These are phyloP conservation scores for Carapus acus DNA, from an alignment of 2,797 vertebrate genomes.

Conservation along the genomic window DNA sequence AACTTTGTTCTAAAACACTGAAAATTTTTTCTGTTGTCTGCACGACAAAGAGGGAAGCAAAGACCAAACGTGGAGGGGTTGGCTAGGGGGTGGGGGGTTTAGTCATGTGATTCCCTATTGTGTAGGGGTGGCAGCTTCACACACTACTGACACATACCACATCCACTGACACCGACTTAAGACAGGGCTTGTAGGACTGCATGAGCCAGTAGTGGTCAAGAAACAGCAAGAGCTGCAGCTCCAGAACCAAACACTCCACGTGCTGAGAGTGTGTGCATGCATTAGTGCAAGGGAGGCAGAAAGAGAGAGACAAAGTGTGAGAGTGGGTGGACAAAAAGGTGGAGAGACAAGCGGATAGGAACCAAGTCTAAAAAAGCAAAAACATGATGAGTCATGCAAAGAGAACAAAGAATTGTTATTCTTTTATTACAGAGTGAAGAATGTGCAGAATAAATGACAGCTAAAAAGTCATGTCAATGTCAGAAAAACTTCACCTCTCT, in stretches of 20 bases:
- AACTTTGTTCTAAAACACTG: too few relatives aligned
- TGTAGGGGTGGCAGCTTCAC: constrained; percentile 28
- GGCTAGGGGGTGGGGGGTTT: constrained; percentile 15
- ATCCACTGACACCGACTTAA: constrained; percentile 83
- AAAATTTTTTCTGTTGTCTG: too few relatives aligned
- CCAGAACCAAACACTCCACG: constrained; percentile 81
- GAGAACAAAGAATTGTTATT: constrained; percentile 9
- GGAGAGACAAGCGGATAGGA: constrained; percentile 36
- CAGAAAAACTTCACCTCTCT: constrained; percentile 79
- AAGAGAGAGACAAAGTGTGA: constrained; percentile 31
- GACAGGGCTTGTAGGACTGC: constrained; percentile 81
- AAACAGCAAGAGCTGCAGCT: constrained; percentile 84
- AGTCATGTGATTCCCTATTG: constrained; percentile 36
- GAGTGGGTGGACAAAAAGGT: constrained; percentile 28
- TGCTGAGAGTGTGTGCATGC: constrained; percentile 70
- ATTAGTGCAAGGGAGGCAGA: constrained; percentile 28
- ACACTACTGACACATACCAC: constrained; percentile 79
- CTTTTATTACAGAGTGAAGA: constrained; percentile 3
- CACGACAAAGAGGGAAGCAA: constrained; percentile 22
- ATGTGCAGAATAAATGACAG: constrained; percentile 27
- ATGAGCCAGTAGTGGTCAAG: constrained; percentile 87
- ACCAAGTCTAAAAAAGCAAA: constrained; percentile 39
- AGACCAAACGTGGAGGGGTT: constrained; percentile 27
- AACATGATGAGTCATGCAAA: constrained; percentile 47
- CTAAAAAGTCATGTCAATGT: not conserved